Evolutionary conservation across 2,888 invertebrate genomes (phyloP), one percentile per base, ranked within the genome.

Genomic region (Amorpha juglandis): DNA sequence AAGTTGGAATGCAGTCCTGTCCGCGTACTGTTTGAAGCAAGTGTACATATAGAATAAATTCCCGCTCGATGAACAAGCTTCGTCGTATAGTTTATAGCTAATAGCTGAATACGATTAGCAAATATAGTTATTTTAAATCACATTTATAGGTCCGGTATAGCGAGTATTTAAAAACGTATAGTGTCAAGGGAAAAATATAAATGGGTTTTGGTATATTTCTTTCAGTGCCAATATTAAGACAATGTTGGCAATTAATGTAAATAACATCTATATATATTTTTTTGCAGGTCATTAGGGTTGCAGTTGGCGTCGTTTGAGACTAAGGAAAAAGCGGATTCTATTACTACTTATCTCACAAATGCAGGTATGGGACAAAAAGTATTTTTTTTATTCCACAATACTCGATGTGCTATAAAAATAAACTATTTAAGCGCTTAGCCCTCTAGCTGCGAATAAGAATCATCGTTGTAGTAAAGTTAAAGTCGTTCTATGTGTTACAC

Each of bases 261-360:
- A 58, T 8, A 38, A 58, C 1, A 11, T 19, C 3, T n/a, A 19
- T 58, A 16, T 58, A 19, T 42, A 19, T 58, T 14, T 71, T 27
- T 75, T 81, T 89, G 69, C 91, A 94, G 97, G 79, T 97, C 97
- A 67, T 92, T 97, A 80, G 98, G 97, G 27, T 92, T 98, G 74
- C 97, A 97, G 83, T 92, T 98, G 80, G 96, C 96, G 62, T 97
- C 97, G 14, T 97, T 97, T 80, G 97, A 97, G 89, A 97, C 97
- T 9, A 96, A 96, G 83, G 97, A 98, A 89, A 97, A 98, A 88
- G 96, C 97, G 6, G 96, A 97, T 83, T 96, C 96, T 58, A 96
- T 98, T 93, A 96, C 96, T 64, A 96, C 96, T 73, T 98, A 97
- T 86, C 93, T 98, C 68, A 96, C 95, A 77, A 97, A 97, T 90